Evolutionary conservation across 2,113 vertebrate species (phyloP), one percentile per base, ranked within the genome.

Genomic region (Mustela lutreola): DNA sequence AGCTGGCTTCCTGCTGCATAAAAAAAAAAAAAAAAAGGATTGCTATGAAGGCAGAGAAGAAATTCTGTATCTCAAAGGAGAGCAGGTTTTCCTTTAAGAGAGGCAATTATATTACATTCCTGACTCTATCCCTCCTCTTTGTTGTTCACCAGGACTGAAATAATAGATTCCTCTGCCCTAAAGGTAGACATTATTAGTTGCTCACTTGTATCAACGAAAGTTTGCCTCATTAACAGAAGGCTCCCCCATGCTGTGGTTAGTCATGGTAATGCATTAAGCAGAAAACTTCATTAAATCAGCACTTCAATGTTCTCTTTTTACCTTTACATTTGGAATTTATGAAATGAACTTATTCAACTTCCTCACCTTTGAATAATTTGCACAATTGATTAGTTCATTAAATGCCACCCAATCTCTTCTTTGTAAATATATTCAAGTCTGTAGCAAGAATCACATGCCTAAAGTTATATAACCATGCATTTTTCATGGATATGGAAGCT

Each of bases 151-250:
- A 91, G 93, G 16, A 89, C 96, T 73, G 81, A 94, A 97, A 96
- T 70, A 98, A 98, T 96, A 98, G 62, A n/a, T 95, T 97, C 97
- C 48, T 97, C 83, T 97, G 86, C 88, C 98, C 94, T 97, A 53
- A 96, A 97, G 86, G 95, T 81, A 97, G 97, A 96, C 93, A 87
- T 92, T 96, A 97, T 85, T 95, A 97, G 79, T 81, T 97, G 94
- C 78, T 97, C 76, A 42, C 94, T 97, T 97, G 96, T 88, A 96
- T 96, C 94, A 76, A 91, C 7, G 26, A 82, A 97, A 88, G 94
- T 96, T 95, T 88, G 58, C 39, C 93, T 98, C 98, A 98, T 98
- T 98, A 97, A 92, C 88, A 98, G 81, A 94, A 97, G 96, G 93
- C 94, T 45, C n/a, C 96, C 97, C 83, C 95, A 79, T 97, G 94